A percentile compares a stretch with the other conserved stretches of the same genome.
Evolutionary conservation across 2,797 vertebrate genomes (phyloP).

Genomic region (Chelon labrosus): DNA sequence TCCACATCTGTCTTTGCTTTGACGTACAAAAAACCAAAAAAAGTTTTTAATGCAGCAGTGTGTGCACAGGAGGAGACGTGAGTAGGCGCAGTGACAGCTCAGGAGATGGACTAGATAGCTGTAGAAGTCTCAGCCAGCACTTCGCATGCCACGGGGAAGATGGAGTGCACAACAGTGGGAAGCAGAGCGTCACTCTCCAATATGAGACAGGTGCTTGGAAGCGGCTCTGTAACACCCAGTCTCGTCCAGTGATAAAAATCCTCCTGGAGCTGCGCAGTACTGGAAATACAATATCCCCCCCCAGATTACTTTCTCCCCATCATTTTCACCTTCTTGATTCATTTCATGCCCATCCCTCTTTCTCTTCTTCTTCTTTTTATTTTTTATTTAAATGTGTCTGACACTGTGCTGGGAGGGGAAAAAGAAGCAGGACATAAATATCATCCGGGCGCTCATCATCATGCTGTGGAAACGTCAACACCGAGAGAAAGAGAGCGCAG

Average conservation of each 20-base stretch:
- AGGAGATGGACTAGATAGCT: slow-evolving; percentile 53
- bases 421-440: slow-evolving; percentile 66
- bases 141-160: slow-evolving; percentile 53
- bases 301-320: slow-evolving; percentile 48
- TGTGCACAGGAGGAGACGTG: slow-evolving; percentile 22
- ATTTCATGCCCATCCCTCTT: slow-evolving; percentile 48
- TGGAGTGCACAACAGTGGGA: slow-evolving; percentile 56
- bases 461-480: slow-evolving; percentile 67
- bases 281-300: slow-evolving; percentile 58
- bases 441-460: slow-evolving; percentile 44
- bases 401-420: slow-evolving; percentile 41
- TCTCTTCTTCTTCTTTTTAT: slow-evolving; percentile 28
- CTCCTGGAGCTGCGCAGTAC: slow-evolving; percentile 36
- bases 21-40: slow-evolving; percentile 7
- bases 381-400: slow-evolving; percentile 55
- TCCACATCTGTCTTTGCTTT: slow-evolving; percentile 8
- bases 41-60: background rate
- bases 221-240: slow-evolving; percentile 28
- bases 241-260: slow-evolving; percentile 50
- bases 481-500: slow-evolving; percentile 36
- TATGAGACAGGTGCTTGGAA: slow-evolving; percentile 71
- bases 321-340: slow-evolving; percentile 45
- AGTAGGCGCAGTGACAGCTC: slow-evolving; percentile 9
- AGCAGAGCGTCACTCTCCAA: slow-evolving; percentile 56
- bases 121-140: slow-evolving; percentile 43